phyloP scores from a whole-genome alignment of 2,888 invertebrate species.

The Campoplex capitator region DNA sequence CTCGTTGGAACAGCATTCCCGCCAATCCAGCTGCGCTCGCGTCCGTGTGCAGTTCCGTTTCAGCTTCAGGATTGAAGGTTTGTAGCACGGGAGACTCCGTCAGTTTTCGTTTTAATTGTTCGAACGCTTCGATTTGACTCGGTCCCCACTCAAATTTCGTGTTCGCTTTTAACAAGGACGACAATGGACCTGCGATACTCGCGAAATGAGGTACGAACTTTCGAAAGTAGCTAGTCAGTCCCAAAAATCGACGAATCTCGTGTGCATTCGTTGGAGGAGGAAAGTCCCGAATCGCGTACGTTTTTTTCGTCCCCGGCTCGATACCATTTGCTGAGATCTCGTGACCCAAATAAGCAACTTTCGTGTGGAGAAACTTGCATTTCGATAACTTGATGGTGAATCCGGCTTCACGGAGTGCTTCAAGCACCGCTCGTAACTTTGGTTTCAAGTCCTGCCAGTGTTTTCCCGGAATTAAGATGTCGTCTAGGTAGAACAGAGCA shows the following conservation, averaged over 20 bases:
- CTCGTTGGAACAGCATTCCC: too few species aligned
- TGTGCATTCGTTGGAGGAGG: neutral
- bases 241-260: neutral
- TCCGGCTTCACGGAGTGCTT: too few species aligned
- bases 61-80: neutral
- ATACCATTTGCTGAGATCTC: constrained; percentile 61
- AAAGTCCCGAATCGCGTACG: neutral
- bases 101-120: too few species aligned
- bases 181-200: neutral
- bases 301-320: too few species aligned
- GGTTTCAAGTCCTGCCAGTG: neutral
- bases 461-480: too few species aligned
- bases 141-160: too few species aligned
- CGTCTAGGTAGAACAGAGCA: too few species aligned
- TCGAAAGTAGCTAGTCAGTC: neutral
- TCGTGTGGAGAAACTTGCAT: too few species aligned
- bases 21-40: neutral
- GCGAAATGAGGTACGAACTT: neutral
- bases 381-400: too few species aligned
- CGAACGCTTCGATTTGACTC: neutral
- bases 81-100: neutral
- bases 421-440: neutral
- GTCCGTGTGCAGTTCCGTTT: too few species aligned
- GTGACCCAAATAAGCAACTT: constrained; percentile 61
- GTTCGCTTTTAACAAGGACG: neutral